Evolutionary conservation across 2,888 invertebrate genomes (phyloP).

Genomic region (Leptinotarsa haldemani): DNA sequence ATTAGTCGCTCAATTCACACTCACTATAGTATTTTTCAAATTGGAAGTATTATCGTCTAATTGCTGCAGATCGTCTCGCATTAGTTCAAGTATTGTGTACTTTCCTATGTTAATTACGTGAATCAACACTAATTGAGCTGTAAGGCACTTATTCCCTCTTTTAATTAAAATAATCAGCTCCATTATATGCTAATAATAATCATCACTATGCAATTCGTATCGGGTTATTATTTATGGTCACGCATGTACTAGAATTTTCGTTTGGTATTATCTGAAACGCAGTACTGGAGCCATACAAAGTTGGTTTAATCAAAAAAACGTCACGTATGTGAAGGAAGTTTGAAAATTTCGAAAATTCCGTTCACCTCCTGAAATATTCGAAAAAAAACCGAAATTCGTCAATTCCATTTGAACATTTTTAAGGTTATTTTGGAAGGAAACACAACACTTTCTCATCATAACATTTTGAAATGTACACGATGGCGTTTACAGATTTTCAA

Average conservation of each 20-base stretch:
- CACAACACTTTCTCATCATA: no score
- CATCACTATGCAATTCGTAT: conserved; percentile 38
- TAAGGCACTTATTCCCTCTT: conserved; percentile 47
- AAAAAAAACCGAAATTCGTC: no score
- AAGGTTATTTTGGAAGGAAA: no score
- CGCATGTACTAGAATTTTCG: conserved; percentile 14
- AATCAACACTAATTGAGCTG: conserved; percentile 50
- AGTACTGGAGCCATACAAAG: background rate
- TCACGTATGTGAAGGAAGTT: background rate
- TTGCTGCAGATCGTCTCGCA: conserved; percentile 25
- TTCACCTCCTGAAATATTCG: no score
- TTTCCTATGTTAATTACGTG: conserved; percentile 45
- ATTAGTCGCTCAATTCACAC: conserved; percentile 25
- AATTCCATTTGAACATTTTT: no score
- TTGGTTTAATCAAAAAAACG: background rate
- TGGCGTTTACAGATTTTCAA: no score
- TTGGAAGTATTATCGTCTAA: conserved; percentile 29
- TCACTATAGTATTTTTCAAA: conserved; percentile 27
- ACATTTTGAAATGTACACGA: no score
- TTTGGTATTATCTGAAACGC: background rate
- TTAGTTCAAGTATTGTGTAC: conserved; percentile 21
- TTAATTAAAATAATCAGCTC: conserved; percentile 54
- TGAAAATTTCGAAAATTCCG: no score
- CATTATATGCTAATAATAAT: conserved; percentile 39
- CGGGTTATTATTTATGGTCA: conserved; percentile 40